These are phyloP conservation scores for Scartelaos histophorus DNA, from an alignment of 2,113 vertebrate genomes.

Conservation along the genomic window DNA sequence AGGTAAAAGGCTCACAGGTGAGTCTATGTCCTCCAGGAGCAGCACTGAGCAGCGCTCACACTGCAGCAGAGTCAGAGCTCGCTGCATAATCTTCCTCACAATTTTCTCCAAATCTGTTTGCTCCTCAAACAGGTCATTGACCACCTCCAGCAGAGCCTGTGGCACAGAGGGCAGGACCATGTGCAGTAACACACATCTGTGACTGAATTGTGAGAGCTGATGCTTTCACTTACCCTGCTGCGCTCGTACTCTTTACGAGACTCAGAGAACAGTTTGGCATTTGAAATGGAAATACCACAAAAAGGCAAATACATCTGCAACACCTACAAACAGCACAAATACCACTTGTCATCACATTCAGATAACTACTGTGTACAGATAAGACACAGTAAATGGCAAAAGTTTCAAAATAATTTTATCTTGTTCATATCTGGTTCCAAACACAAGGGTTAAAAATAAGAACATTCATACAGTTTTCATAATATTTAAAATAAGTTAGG, in stretches of 20 bases:
- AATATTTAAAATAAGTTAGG: background rate
- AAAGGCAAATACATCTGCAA: slow-evolving; percentile 81
- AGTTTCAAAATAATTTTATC: slow-evolving; percentile 32
- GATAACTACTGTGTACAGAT: background rate
- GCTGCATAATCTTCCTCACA: slow-evolving; percentile 83
- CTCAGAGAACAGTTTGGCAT: slow-evolving; percentile 80
- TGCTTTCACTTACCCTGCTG: slow-evolving; percentile 67
- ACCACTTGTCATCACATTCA: background rate
- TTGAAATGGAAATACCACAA: slow-evolving; percentile 78
- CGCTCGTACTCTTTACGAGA: slow-evolving; percentile 81
- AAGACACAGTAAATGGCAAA: background rate
- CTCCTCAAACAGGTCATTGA: slow-evolving; percentile 82
- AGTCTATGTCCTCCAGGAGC: slow-evolving; percentile 80
- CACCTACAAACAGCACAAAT: slow-evolving; percentile 57
- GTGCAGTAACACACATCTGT: background rate
- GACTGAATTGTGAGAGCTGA: background rate
- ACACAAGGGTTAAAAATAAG: too few species aligned
- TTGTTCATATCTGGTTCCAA: slow-evolving; percentile 50
- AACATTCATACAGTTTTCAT: background rate
- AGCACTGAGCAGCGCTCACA: slow-evolving; percentile 83
- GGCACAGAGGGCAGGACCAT: background rate
- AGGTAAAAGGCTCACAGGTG: slow-evolving; percentile 67
- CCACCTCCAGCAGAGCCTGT: slow-evolving; percentile 80
- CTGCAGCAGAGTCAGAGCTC: slow-evolving; percentile 78
- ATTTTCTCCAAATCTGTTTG: slow-evolving; percentile 83